phyloP scores from a whole-genome alignment of 2,797 vertebrate species.

The Pterois miles region DNA sequence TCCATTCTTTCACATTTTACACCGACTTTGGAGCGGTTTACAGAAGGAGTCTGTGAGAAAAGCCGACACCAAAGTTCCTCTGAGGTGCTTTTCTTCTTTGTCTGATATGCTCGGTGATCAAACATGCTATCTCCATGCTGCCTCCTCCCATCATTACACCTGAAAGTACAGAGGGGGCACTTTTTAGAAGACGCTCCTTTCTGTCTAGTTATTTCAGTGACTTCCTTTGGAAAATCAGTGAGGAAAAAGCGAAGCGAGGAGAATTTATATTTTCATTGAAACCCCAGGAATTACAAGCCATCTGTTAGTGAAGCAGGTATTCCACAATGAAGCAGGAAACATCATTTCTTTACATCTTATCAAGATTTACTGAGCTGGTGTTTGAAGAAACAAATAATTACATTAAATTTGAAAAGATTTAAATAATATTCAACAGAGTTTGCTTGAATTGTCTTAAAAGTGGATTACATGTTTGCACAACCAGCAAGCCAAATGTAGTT shows the following conservation, averaged over 20 bases:
- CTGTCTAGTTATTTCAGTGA: slow-evolving; percentile 15
- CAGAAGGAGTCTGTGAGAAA: slow-evolving; percentile 6
- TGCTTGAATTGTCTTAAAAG: neutral
- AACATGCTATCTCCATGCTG: slow-evolving; percentile 42
- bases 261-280: slow-evolving; percentile 16
- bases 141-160: slow-evolving; percentile 44
- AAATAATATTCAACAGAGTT: neutral
- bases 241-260: neutral
- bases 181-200: slow-evolving; percentile 10
- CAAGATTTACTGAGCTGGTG: neutral
- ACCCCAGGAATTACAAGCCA: slow-evolving; percentile 23
- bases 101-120: slow-evolving; percentile 44
- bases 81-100: slow-evolving; percentile 19
- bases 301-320: slow-evolving; percentile 25
- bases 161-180: slow-evolving; percentile 36
- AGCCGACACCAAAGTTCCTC: slow-evolving; percentile 13
- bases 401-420: neutral
- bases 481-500: neutral
- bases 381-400: neutral
- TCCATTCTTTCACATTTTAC: slow-evolving; percentile 10
- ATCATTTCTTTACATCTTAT: neutral
- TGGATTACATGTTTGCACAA: neutral
- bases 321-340: neutral
- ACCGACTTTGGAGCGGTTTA: slow-evolving; percentile 15
- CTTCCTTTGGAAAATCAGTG: slow-evolving; percentile 12